Evolutionary conservation across 2,113 vertebrate genomes (phyloP), one percentile per base, ranked within the genome.

Genomic region (Dicerorhinus sumatrensis): DNA sequence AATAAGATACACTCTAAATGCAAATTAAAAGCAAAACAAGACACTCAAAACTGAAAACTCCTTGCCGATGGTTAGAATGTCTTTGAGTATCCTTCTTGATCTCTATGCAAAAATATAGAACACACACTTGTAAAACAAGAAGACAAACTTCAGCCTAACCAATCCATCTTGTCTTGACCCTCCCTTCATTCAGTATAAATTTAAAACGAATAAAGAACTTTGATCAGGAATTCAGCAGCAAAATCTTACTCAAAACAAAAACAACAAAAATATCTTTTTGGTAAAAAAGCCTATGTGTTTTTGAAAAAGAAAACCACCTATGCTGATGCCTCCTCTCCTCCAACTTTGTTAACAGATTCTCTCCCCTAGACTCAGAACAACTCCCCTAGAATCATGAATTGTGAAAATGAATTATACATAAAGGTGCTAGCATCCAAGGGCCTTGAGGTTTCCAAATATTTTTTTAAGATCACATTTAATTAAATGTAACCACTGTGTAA

Each of bases 11-110:
- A 97, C 63, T 92, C 75, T 94, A 97, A 96, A 95, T 95, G 94
- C 65, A 96, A 97, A 98, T 82, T 82, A 89, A 97, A 98, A 95
- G 12, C 48, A 97, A 97, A 97, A 93, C n/a, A 93, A 76, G 46
- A 72, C 58, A 94, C 65, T 94, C 31, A 85, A 67, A 67, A 83
- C 33, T 89, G 23, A 89, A 6, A 84, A 90, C 25, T 76, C 3
- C 70, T 95, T 80, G 63, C 14, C 84, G 0, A 75, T 88, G 29
- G 31, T 72, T 87, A 81, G 76, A 73, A n/a, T 51, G 54, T n/a
- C 33, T 92, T 86, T 4, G 94, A 84, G 27, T 42, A 81, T 77
- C 86, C 8, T 70, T 94, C 51, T 94, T 67, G 21, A 88, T 90
- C 31, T 80, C 21, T 56, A 3, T 27, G 4, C 17, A 84, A 89